phyloP scores from a whole-genome alignment of 92 coral and sea anemone genomes.

The Micromussa lordhowensis region DNA sequence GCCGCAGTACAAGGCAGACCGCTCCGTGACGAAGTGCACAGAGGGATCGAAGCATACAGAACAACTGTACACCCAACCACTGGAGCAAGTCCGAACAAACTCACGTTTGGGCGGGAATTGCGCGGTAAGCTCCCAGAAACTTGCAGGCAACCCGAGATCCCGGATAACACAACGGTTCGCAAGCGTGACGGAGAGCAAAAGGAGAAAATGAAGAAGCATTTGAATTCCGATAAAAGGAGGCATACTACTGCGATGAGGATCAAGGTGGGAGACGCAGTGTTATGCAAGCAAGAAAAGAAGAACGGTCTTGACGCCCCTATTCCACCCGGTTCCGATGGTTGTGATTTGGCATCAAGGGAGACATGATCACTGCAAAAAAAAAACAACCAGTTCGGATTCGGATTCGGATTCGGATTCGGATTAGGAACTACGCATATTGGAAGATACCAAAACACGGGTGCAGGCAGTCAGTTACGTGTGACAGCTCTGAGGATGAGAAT shows the following conservation, averaged over 20 bases:
- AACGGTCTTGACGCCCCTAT: constrained; percentile 35
- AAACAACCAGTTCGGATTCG: too few relatives aligned
- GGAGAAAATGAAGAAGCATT: constrained; percentile 33
- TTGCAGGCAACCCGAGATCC: constrained; percentile 5
- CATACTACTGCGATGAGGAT: constrained; percentile 28
- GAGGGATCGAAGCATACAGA: constrained; percentile 37
- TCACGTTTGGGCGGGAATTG: constrained; percentile 27
- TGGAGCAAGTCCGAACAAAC: constrained; percentile 5
- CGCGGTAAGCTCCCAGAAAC: constrained; percentile 35
- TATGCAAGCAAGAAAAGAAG: constrained; percentile 35
- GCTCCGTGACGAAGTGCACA: constrained; percentile 36
- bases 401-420: too few relatives aligned
- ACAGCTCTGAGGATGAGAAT: too few relatives aligned
- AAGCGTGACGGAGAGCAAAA: constrained; percentile 29
- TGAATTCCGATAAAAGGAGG: constrained; percentile 33
- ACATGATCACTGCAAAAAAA: constrained; percentile 15
- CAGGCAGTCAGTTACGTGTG: too few relatives aligned
- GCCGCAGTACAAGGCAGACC: constrained; percentile 35
- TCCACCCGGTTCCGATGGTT: constrained; percentile 30
- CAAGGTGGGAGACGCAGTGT: constrained; percentile 44
- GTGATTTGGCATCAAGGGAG: constrained; percentile 46
- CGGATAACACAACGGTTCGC: constrained; percentile 23
- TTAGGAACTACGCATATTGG: too few relatives aligned
- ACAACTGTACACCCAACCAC: constrained; percentile 50
- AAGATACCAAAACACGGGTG: too few relatives aligned